Evolutionary conservation across 1,140 invertebrate genomes (phyloP).

Genomic region (Probaryconus sp.): DNA sequence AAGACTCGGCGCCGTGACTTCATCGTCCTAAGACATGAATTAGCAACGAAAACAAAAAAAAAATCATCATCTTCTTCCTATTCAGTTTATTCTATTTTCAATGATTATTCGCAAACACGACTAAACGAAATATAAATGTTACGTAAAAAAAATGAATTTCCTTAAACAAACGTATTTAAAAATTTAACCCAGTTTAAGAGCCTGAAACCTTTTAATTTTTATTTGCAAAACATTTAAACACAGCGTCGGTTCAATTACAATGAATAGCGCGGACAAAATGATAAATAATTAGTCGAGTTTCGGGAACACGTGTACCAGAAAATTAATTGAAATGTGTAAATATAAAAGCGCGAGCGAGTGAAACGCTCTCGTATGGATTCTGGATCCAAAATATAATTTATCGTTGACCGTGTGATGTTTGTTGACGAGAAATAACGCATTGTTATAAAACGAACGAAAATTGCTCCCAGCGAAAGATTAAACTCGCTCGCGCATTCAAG

Average conservation of each 20-base stretch:
- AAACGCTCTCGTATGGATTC: not conserved
- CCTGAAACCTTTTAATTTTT: no score
- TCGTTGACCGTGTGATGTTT: not conserved
- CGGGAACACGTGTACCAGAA: not conserved
- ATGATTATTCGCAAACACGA: no score
- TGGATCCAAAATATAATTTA: constrained; percentile 13
- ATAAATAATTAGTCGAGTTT: not conserved
- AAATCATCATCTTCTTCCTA: constrained; percentile 14
- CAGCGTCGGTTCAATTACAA: no score
- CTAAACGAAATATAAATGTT: no score
- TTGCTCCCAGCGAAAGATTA: constrained; percentile 73
- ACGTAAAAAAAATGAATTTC: no score
- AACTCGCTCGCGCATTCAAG: constrained; percentile 65
- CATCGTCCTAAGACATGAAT: constrained; percentile 50
- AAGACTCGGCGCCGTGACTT: constrained; percentile 68
- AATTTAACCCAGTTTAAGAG: no score
- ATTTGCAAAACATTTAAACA: no score
- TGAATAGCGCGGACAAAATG: no score
- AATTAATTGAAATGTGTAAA: constrained; percentile 32
- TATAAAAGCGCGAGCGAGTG: not conserved
- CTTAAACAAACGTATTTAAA: no score
- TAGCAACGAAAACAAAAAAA: constrained; percentile 48
- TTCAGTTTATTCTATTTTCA: not conserved
- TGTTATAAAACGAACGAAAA: constrained; percentile 44
- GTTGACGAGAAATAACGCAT: no score